phyloP scores from a whole-genome alignment of 2,888 invertebrate genomes.

The Caenorhabditis uteleia region DNA sequence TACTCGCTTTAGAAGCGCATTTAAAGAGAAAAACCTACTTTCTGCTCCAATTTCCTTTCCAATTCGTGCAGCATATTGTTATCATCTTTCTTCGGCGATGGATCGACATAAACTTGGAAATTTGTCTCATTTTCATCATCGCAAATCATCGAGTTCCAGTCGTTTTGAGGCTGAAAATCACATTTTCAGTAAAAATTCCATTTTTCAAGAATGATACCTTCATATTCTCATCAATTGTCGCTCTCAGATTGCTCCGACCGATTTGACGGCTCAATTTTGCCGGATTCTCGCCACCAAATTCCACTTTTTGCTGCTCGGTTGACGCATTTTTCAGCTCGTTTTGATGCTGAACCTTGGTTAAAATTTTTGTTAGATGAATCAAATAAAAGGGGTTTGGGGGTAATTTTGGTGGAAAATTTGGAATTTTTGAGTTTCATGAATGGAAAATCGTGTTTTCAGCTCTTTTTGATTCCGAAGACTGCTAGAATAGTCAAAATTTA shows the following conservation, averaged over 20 bases:
- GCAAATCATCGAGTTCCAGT: background rate
- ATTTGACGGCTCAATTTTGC: conserved; percentile 27
- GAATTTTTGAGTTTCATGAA: too few relatives aligned
- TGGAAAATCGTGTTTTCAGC: too few relatives aligned
- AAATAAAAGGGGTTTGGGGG: too few relatives aligned
- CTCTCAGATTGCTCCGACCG: conserved; percentile 19
- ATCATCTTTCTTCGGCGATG: conserved; percentile 5
- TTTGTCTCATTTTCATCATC: conserved; percentile 6
- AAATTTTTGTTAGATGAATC: too few relatives aligned
- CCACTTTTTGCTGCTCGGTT: background rate
- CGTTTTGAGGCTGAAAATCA: background rate
- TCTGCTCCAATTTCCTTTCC: conserved; percentile 23
- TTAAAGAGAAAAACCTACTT: conserved; percentile 6
- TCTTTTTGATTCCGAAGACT: too few relatives aligned
- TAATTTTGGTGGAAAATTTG: too few relatives aligned
- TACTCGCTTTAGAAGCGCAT: too few relatives aligned
- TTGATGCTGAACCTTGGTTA: background rate
- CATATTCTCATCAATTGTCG: background rate
- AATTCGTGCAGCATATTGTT: conserved; percentile 27
- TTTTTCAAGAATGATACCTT: background rate
- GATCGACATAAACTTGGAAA: conserved; percentile 30
- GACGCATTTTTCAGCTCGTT: conserved; percentile 6
- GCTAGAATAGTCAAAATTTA: too few relatives aligned
- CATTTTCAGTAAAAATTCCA: background rate
- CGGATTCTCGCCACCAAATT: conserved; percentile 7